These are phyloP conservation scores for Aeoliscus strigatus DNA, from an alignment of 2,797 vertebrate species.

Conservation along the genomic window DNA sequence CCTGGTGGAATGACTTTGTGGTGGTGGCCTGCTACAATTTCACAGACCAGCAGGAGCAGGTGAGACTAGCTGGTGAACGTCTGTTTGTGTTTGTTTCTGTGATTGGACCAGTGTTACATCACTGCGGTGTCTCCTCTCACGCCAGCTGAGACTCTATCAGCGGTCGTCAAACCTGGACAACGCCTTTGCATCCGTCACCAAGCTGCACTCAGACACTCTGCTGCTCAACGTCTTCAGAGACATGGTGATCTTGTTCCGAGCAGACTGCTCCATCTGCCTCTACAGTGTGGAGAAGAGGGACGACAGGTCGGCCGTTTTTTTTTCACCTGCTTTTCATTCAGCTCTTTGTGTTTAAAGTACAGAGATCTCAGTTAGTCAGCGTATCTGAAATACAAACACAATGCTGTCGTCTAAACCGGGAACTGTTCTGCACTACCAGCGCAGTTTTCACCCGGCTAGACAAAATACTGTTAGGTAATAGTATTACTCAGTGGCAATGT, in stretches of 20 bases:
- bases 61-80: slow-evolving; percentile 38
- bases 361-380: neutral
- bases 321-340: no score
- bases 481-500: slow-evolving; percentile 13
- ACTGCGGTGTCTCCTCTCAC: neutral
- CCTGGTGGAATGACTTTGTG: slow-evolving; percentile 97
- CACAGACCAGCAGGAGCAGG: slow-evolving; percentile 93
- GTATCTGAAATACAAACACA: no score
- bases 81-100: neutral
- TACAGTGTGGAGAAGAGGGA: slow-evolving; percentile 89
- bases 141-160: slow-evolving; percentile 83
- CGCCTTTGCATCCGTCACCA: slow-evolving; percentile 89
- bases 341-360: neutral
- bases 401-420: no score
- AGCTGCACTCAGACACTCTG: slow-evolving; percentile 86
- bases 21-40: slow-evolving; percentile 96
- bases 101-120: neutral
- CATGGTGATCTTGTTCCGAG: slow-evolving; percentile 90
- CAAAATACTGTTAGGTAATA: slow-evolving; percentile 13
- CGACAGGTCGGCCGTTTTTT: slow-evolving; percentile 79
- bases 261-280: slow-evolving; percentile 96
- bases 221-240: slow-evolving; percentile 95
- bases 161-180: slow-evolving; percentile 95
- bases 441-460: slow-evolving; percentile 1
- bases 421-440: no score